A percentile compares a stretch with the other conserved stretches of the same genome.
phyloP scores from a whole-genome alignment of 2,113 vertebrate genomes.

The Hippolais icterina region DNA sequence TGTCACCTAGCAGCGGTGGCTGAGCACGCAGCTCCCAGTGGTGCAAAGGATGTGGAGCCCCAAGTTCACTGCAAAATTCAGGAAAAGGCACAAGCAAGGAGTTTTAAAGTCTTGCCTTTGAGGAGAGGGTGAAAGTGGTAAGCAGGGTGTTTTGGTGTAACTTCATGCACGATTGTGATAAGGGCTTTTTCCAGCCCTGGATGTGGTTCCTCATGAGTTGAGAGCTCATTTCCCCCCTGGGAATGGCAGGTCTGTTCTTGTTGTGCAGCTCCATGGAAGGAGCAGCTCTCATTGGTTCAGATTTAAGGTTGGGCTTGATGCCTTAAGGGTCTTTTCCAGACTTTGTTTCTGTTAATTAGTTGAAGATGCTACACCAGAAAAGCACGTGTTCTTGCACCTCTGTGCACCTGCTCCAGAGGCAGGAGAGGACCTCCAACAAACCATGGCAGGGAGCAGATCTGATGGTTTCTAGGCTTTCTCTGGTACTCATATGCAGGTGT shows the following conservation, averaged over 20 bases:
- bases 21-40: neutral
- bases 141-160: neutral
- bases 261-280: neutral
- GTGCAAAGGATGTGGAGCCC: neutral
- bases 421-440: neutral
- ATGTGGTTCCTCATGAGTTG: neutral
- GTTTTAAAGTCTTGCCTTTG: neutral
- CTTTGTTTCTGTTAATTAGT: neutral
- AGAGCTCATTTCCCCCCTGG: neutral
- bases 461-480: neutral
- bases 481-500: accelerated
- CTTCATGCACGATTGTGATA: neutral
- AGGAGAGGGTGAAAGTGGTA: neutral
- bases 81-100: neutral
- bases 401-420: neutral
- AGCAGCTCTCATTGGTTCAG: neutral
- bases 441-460: neutral
- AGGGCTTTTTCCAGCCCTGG: neutral
- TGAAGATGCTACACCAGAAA: neutral
- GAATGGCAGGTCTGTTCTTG: neutral
- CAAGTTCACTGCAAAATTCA: neutral
- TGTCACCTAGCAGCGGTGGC: neutral
- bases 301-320: neutral
- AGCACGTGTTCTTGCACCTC: accelerated
- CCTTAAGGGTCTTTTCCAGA: neutral